These are phyloP conservation scores for Sterrhoptilus dennistouni DNA, from an alignment of 2,113 vertebrate species.

Conservation along the genomic window DNA sequence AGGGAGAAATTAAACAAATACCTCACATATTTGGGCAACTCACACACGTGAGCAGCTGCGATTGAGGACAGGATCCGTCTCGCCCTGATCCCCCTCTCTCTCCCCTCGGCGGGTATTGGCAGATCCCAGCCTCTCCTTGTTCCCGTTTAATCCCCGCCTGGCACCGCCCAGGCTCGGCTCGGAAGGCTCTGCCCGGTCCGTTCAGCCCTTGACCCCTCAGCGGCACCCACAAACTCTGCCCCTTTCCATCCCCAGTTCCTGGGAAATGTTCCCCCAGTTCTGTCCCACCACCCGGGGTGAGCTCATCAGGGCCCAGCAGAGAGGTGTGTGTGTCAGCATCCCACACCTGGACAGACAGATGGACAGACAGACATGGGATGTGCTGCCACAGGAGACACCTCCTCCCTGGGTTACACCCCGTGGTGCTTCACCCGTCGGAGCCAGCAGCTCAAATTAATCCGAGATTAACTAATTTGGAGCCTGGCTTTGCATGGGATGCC, in stretches of 20 bases:
- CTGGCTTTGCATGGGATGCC: background rate
- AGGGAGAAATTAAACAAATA: background rate
- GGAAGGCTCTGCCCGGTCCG: background rate
- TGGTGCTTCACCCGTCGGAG: accelerated
- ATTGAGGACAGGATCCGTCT: background rate
- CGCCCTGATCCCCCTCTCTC: background rate
- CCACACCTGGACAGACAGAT: accelerated
- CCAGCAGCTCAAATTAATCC: background rate
- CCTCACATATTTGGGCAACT: background rate
- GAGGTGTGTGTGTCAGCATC: background rate
- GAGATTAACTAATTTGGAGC: background rate
- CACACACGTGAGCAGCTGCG: background rate
- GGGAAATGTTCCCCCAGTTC: accelerated
- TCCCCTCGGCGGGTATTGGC: background rate
- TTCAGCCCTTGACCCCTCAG: background rate
- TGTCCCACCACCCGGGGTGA: accelerated
- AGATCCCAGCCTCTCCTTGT: background rate
- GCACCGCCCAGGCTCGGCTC: accelerated
- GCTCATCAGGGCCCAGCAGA: accelerated
- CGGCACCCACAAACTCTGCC: background rate
- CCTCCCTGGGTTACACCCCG: background rate
- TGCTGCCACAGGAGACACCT: background rate
- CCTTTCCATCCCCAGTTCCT: accelerated
- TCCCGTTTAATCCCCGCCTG: background rate
- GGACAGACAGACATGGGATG: accelerated